phyloP scores from a whole-genome alignment of 2,797 vertebrate genomes.

The Vultur gryphus region DNA sequence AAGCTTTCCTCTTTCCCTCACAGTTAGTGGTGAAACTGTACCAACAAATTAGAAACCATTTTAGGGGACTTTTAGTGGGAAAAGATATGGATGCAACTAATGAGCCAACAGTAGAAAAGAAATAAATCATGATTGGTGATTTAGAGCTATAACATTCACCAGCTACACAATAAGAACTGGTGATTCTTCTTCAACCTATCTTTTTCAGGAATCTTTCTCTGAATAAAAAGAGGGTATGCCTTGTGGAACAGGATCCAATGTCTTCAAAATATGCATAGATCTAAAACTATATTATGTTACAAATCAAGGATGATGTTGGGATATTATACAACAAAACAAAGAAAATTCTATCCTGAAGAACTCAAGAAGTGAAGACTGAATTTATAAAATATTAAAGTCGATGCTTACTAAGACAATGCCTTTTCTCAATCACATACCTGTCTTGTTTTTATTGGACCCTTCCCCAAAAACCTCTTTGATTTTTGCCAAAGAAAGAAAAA shows the following conservation, averaged over 20 bases:
- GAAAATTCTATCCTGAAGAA: background rate
- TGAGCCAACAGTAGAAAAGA: background rate
- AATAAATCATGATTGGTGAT: background rate
- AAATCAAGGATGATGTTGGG: background rate
- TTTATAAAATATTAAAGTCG: background rate
- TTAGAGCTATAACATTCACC: background rate
- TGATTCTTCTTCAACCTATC: background rate
- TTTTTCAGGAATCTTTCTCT: background rate
- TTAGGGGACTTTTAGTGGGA: background rate
- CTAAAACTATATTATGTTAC: background rate
- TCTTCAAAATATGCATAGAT: background rate
- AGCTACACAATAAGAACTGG: background rate
- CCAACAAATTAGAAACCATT: constrained; percentile 32
- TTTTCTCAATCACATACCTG: background rate
- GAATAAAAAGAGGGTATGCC: background rate
- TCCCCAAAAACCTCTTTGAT: background rate
- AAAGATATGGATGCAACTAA: constrained; percentile 1
- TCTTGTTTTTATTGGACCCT: background rate
- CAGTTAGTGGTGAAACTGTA: background rate
- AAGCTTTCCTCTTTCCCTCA: background rate
- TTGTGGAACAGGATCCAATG: background rate
- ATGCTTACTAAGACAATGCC: background rate
- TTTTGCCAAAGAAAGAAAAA: background rate
- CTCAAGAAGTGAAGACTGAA: background rate
- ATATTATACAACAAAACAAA: background rate